Base-by-base conservation (phyloP, 1,140 invertebrate genomes). In the Cryptotermes secundus region DNA sequence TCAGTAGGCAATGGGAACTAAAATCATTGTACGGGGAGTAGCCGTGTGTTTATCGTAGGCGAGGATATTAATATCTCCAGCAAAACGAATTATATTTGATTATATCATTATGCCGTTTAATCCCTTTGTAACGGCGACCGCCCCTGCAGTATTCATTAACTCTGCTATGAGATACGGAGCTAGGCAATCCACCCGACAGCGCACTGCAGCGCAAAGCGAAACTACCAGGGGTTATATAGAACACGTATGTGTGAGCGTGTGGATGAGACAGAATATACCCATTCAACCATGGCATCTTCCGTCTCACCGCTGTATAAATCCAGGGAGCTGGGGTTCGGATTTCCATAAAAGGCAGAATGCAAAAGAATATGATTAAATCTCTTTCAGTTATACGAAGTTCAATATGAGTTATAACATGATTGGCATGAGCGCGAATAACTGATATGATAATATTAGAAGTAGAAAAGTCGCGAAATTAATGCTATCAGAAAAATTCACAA, bases 81-180 rank as follows among this genome's bases (percentile, higher is more conserved):
- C 59, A n/a, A 72, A 72, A 72, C n/a, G 59, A 72, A 72, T 72
- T 26, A 26, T 72, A 72, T 72, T 72, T 72, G 59, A 72, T 72
- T 72, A 72, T n/a, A 72, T 31, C 59, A 72, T 72, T n/a, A 72
- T 31, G n/a, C 59, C 26, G 59, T 72, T 72, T 72, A 59, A 72
- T 72, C 59, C n/a, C 26, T 72, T 72, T 72, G 59, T 72, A 72
- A n/a, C 14, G 31, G 7, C 26, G 7, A 7, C 26, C n/a, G 26
- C 26, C n/a, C 7, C 59, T 72, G 59, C n/a, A 72, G 59, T 72
- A 31, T 7, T 72, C n/a, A 72, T 72, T 72, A 72, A 72, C 59
- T 72, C 1, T n/a, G 9, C 59, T 31, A 10, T 31, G 59, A 72
- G 59, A 49, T 49, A 49, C 45, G 26, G n/a, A 31, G 59, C 26